These are phyloP conservation scores for Priapulus caudatus DNA, from an alignment of 2,888 invertebrate genomes.

Conservation along the genomic window DNA sequence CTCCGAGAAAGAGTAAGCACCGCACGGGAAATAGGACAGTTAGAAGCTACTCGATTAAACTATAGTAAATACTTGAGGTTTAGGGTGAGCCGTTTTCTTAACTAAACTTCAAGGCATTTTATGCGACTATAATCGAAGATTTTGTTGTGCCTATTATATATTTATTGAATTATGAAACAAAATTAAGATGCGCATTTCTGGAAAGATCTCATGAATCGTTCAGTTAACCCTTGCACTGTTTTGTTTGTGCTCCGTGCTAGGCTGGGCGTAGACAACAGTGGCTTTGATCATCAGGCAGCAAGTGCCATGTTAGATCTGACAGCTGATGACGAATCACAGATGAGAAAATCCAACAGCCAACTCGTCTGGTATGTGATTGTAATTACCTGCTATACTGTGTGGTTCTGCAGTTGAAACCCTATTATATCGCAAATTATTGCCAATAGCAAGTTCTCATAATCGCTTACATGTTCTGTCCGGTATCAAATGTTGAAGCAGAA, in stretches of 20 bases:
- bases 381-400: background rate
- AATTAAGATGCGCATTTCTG: background rate
- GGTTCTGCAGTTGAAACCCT: conserved; percentile 20
- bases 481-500: too few relatives aligned
- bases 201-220: background rate
- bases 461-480: conserved; percentile 8
- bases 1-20: conserved; percentile 43
- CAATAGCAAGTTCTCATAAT: conserved; percentile 18
- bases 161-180: too few relatives aligned
- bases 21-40: conserved; percentile 60
- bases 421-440: conserved; percentile 25
- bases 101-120: too few relatives aligned
- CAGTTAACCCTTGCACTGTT: background rate
- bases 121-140: too few relatives aligned
- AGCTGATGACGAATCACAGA: conserved; percentile 60
- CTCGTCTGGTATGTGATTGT: conserved; percentile 44
- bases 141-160: too few relatives aligned
- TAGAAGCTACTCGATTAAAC: too few relatives aligned
- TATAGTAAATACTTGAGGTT: too few relatives aligned
- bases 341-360: conserved; percentile 48
- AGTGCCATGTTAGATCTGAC: conserved; percentile 68
- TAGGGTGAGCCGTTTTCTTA: background rate
- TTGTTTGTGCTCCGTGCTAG: conserved; percentile 21
- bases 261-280: conserved; percentile 49
- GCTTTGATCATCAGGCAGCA: conserved; percentile 65